A percentile compares a stretch with the other conserved stretches of the same genome.
phyloP scores from a whole-genome alignment of 2,113 vertebrate species.

The Lipophrys pholis region DNA sequence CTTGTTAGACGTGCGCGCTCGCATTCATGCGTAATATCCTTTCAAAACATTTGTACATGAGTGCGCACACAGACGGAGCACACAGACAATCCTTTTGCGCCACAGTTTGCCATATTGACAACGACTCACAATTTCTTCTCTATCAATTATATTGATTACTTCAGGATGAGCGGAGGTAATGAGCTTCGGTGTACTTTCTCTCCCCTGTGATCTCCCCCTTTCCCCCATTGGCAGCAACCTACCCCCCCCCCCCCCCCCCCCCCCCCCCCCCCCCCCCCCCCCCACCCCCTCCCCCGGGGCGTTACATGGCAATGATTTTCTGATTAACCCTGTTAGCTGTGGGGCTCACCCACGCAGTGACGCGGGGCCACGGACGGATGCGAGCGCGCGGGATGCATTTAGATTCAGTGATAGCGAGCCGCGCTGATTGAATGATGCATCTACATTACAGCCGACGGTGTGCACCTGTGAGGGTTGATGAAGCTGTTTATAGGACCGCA shows the following conservation, averaged over 20 bases:
- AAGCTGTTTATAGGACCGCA: too few species aligned
- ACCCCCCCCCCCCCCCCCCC: constrained; percentile 38
- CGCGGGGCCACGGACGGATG: constrained; percentile 30
- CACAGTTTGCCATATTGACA: constrained; percentile 70
- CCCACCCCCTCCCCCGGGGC: constrained; percentile 22
- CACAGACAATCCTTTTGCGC: constrained; percentile 21
- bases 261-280: constrained; percentile 40
- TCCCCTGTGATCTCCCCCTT: constrained; percentile 58
- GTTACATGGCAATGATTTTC: constrained; percentile 78
- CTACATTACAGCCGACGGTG: constrained; percentile 3
- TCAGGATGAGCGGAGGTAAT: constrained; percentile 83
- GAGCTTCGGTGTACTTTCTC: constrained; percentile 69
- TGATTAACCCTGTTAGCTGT: constrained; percentile 77
- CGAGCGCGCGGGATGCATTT: constrained; percentile 36
- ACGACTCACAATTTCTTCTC: constrained; percentile 60
- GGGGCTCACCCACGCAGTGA: constrained; percentile 53
- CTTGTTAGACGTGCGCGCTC: not conserved
- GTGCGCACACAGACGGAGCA: not conserved
- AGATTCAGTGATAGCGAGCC: constrained; percentile 29
- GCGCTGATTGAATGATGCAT: constrained; percentile 33
- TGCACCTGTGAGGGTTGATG: not conserved
- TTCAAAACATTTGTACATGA: constrained; percentile 26
- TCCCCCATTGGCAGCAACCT: constrained; percentile 18
- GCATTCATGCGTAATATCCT: constrained; percentile 26
- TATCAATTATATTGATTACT: constrained; percentile 85